Evolutionary conservation across 2,888 invertebrate species (phyloP), one percentile per base, ranked within the genome.

Genomic region (Pecten maximus): DNA sequence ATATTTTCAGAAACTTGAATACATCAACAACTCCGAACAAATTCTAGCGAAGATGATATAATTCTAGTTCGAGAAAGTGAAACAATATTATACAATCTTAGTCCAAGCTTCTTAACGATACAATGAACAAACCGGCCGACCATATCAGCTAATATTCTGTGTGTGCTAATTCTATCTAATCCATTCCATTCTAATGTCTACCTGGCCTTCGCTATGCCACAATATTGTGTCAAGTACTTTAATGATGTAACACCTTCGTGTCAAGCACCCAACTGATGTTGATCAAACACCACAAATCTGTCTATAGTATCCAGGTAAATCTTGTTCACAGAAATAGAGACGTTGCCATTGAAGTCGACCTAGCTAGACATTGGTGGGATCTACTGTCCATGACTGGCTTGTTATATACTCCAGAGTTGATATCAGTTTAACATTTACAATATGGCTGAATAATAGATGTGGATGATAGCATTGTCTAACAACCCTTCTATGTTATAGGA

Each of bases 221-320:
- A 12, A 74, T 74, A 35, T 28, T 74, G 74, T 74, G 74, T 74
- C 74, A 74, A 74, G 74, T 74, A 35, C 35, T 74, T 74, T 35
- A 74, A 74, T 74, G 74, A 74, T 74, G 35, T 74, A 74, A 74
- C 74, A 74, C 74, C 74, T 74, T 74, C 10, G 74, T 74, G 74
- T 74, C 74, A 74, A 74, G 74, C 74, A 74, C 74, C 35, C 6
- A 74, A 16, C 28, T 74, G 74, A 74, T 74, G 74, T 74, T 74
- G 74, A 74, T 74, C 74, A 74, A 74, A 74, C 35, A 74, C 74
- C 74, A 35, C 74, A 74, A 10, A 74, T 74, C 74, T 74, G 74
- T 74, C 35, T 74, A n/a, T n/a, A 28, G 74, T 74, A 74, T 74
- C 74, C 35, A 74, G 74, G 35, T 35, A 35, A 74, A 74, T 74